phyloP scores from a whole-genome alignment of 2,888 invertebrate species.

The Nemotelus nigrinus region DNA sequence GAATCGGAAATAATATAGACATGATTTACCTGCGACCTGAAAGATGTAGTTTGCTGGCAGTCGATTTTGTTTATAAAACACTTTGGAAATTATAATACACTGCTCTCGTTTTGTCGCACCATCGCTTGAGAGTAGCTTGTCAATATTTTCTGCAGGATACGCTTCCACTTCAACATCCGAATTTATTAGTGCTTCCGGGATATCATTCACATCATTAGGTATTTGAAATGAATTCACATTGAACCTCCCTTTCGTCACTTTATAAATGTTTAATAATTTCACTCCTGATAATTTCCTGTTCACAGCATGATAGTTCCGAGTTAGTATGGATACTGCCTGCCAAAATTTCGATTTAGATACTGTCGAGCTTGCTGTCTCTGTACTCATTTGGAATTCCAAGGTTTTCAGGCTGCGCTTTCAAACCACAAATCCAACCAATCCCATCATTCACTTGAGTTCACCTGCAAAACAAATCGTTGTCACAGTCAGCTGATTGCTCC shows the following conservation, averaged over 20 bases:
- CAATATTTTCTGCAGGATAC: neutral
- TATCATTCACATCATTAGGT: neutral
- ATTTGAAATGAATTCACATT: neutral
- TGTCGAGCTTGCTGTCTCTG: neutral
- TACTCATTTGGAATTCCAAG: neutral
- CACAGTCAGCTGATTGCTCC: neutral
- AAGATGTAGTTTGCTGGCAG: neutral
- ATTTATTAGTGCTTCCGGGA: neutral
- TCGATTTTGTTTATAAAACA: slow-evolving; percentile 15
- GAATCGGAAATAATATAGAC: too few species aligned
- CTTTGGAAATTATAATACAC: neutral
- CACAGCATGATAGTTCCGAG: slow-evolving; percentile 75
- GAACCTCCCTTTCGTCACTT: neutral
- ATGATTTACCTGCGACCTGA: slow-evolving; percentile 22
- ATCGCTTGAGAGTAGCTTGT: neutral
- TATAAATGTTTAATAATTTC: slow-evolving; percentile 41
- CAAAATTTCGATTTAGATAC: slow-evolving; percentile 67
- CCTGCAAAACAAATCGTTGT: neutral
- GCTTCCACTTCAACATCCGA: neutral
- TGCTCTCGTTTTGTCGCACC: neutral
- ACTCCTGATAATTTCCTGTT: slow-evolving; percentile 76
- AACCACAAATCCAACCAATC: too few species aligned
- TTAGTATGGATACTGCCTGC: slow-evolving; percentile 71
- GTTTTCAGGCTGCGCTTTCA: too few species aligned
- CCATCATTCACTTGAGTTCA: neutral